These are phyloP conservation scores for Oceanodroma leucorhoa DNA, from an alignment of 2,797 vertebrate genomes.

Conservation along the genomic window DNA sequence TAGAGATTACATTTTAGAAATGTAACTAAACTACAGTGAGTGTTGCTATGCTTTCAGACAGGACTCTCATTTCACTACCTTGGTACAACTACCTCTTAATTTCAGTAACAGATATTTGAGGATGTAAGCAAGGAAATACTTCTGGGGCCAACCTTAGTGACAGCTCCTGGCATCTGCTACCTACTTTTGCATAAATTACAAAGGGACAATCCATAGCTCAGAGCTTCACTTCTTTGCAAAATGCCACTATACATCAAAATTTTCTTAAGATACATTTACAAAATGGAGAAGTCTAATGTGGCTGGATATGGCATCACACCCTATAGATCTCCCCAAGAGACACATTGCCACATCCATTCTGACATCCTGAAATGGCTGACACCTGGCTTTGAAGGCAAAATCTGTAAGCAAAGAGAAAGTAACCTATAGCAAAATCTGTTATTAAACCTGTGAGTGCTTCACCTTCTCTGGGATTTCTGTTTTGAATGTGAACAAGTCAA, in stretches of 20 bases:
- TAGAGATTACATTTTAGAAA: neutral
- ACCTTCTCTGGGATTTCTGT: neutral
- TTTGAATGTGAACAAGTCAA: neutral
- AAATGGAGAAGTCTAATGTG: neutral
- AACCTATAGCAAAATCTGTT: neutral
- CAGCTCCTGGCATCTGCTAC: neutral
- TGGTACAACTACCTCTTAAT: neutral
- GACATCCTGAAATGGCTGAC: neutral
- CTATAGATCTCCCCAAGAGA: neutral
- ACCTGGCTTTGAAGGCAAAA: neutral
- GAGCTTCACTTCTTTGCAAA: neutral
- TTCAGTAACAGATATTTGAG: neutral
- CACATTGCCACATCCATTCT: neutral
- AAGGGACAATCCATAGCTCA: neutral
- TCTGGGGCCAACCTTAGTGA: neutral
- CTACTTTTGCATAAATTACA: neutral
- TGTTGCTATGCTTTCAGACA: neutral
- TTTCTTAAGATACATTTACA: neutral
- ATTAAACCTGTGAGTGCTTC: neutral
- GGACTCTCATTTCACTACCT: neutral
- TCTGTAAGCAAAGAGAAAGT: neutral
- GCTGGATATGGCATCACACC: neutral
- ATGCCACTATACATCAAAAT: fast-evolving
- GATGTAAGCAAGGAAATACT: neutral
- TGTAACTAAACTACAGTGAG: neutral